Evolutionary conservation across 2,797 vertebrate species (phyloP).

Genomic region (Rousettus madagascariensis): DNA sequence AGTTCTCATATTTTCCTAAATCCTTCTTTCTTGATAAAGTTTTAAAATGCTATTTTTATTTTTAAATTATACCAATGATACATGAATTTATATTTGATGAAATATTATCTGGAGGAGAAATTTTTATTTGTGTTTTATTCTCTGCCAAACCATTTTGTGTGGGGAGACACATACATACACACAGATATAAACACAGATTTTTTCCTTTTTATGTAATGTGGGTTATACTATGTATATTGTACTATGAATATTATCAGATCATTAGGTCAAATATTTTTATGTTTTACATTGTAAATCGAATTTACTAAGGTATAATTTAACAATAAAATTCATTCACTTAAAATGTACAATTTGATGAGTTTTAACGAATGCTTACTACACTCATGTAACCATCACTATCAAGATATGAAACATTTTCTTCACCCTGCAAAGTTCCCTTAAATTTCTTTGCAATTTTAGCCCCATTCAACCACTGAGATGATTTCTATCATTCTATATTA

Average conservation of each 20-base stretch:
- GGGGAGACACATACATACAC: background rate
- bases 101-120: background rate
- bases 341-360: background rate
- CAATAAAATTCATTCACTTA: background rate
- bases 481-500: background rate
- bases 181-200: background rate
- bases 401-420: background rate
- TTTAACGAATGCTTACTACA: background rate
- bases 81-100: background rate
- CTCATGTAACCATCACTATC: background rate
- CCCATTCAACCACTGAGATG: background rate
- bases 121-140: background rate
- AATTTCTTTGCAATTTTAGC: background rate
- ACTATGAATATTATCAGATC: background rate
- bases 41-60: background rate
- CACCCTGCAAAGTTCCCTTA: background rate
- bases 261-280: background rate
- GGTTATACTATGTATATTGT: background rate
- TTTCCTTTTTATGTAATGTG: background rate
- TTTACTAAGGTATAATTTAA: background rate
- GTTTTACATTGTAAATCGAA: background rate
- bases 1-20: background rate
- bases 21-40: background rate
- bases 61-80: background rate
- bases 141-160: background rate